Evolutionary conservation across 2,113 vertebrate genomes (phyloP), one percentile per base, ranked within the genome.

Genomic region (Sphaerodactylus townsendi): DNA sequence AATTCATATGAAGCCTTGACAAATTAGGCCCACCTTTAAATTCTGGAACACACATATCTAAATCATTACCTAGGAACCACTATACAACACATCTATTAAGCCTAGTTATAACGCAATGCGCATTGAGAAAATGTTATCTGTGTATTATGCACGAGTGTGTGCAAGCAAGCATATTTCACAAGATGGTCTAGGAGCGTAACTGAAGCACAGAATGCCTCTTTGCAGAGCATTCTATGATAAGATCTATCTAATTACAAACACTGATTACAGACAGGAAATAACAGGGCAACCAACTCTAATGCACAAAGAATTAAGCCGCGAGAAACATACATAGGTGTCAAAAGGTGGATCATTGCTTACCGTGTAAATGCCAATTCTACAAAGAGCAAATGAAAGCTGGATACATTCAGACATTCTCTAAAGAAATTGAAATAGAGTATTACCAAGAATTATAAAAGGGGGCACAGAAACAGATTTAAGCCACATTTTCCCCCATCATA

Each of bases 301-400:
- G 59, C 75, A 91, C 74, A 82, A 92, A 88, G 1, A 89, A 82
- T 89, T 88, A 86, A 30, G 48, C 87, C 2, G 81, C 71, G 83
- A 79, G 56, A 83, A 91, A 85, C 39, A 84, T 88, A 70, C 79
- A 72, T 62, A 56, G 77, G 84, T 69, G 39, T 70, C 50, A 85
- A 83, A 87, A 73, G 66, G 84, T 89, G 59, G 85, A 56, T 87
- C 86, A 83, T 70, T 84, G 91, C 97, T 98, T 97, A 98, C 98
- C 96, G 93, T 97, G 94, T 97, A 97, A 96, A 97, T 94, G 94
- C 96, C 97, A 96, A 97, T 97, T 97, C 97, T 97, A 96, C 98
- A 98, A 96, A 99, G 93, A 77, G 97, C 97, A 93, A 96, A 95
- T 92, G 97, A 97, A 94, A 98, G 95, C 96, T 97, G 97, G 96